Base-by-base conservation (phyloP, 2,797 vertebrate species). In the Halcyon chelicuti region DNA sequence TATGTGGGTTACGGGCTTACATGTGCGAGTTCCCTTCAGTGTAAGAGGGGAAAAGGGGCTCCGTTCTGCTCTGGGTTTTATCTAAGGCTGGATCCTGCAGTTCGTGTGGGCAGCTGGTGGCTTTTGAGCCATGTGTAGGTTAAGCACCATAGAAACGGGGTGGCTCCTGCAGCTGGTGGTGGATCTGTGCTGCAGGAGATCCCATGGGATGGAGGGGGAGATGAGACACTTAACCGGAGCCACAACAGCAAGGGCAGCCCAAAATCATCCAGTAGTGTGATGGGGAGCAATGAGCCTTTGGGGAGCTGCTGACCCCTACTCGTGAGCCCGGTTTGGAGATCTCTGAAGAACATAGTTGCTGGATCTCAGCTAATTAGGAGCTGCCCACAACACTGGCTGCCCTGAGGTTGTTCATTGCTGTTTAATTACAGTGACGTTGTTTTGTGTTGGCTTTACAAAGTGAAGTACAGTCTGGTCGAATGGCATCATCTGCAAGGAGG, bases 1-100 rank as follows among this genome's bases (percentile, higher is more conserved):
- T 88, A 70, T 96, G 75, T 90, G 91, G 63, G 70, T 94, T 94
- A 84, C 8, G 44, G 91, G 54, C 49, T 90, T 25, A 4, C 2
- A 17, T 39, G 47, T 86, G 76, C 2, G 0, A 74, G 28, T 58
- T 52, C 5, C 47, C 4, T 63, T 55, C 18, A 19, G 58, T 20
- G 42, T 20, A 17, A 20, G 0, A 18, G 28, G 61, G 65, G 49
- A 17, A 58, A 54, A 80, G 26, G 54, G 77, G 17, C 47, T 78
- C 55, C 5, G 3, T 92, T 87, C 70, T 84, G n/a, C 40, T n/a
- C 62, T 49, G 55, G 17, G 23, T 60, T 90, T 79, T 82, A 13
- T 29, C 14, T n/a, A 47, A 68, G 58, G 31, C 70, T 78, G 75
- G 74, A 66, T 68, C 39, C 46, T 68, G 33, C 17, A 10, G 15